These are phyloP conservation scores for Aplochiton taeniatus DNA, from an alignment of 2,797 vertebrate species.

Conservation along the genomic window DNA sequence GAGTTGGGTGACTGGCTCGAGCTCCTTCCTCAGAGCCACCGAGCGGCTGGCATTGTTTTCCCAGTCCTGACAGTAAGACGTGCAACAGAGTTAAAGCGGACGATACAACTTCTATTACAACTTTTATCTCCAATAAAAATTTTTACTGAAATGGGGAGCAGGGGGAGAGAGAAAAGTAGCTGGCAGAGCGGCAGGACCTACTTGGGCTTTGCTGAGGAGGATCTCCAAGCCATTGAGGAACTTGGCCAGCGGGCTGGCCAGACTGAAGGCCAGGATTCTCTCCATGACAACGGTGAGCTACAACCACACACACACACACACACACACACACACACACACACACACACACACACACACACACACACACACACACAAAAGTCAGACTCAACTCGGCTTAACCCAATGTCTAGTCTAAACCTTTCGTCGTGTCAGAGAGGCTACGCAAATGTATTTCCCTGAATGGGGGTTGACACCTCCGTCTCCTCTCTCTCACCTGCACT, in stretches of 20 bases:
- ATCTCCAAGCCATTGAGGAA: conserved; percentile 97
- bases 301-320: conserved; percentile 23
- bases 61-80: conserved; percentile 84
- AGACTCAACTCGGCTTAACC: too few relatives aligned
- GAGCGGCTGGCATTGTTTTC: conserved; percentile 90
- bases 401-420: too few relatives aligned
- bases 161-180: background rate
- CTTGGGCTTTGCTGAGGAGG: conserved; percentile 92
- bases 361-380: background rate
- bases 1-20: conserved; percentile 86
- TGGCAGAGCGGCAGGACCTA: conserved; percentile 52
- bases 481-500: conserved; percentile 79
- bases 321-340: background rate
- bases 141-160: background rate
- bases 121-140: background rate
- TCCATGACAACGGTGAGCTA: conserved; percentile 89
- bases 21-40: conserved; percentile 85
- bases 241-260: conserved; percentile 92
- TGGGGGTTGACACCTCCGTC: background rate
- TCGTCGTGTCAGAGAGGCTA: too few relatives aligned
- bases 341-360: background rate
- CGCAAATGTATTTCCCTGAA: too few relatives aligned
- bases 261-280: conserved; percentile 86
- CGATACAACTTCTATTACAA: background rate
- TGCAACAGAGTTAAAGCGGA: background rate